phyloP scores from a whole-genome alignment of 2,888 invertebrate genomes.

The Gymnosoma rotundatum region DNA sequence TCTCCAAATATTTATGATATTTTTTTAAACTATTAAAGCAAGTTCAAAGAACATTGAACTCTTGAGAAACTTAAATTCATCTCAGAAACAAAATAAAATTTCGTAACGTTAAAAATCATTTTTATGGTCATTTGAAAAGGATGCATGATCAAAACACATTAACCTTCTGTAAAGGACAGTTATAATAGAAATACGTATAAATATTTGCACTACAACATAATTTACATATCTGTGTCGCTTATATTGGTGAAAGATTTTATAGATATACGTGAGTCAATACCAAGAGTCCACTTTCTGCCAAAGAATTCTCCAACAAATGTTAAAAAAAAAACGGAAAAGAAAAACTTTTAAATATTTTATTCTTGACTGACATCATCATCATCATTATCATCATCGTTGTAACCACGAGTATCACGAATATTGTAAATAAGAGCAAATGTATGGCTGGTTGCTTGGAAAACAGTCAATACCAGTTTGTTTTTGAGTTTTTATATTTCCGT shows the following conservation, averaged over 20 bases:
- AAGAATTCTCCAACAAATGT: slow-evolving; percentile 4
- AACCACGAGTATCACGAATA: slow-evolving; percentile 23
- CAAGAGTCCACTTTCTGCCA: background rate
- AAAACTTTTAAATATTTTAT: slow-evolving; percentile 27
- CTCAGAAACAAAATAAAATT: background rate
- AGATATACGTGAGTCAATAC: slow-evolving; percentile 10
- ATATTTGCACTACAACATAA: slow-evolving; percentile 11
- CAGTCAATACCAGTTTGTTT: slow-evolving; percentile 37
- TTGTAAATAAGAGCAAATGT: slow-evolving; percentile 1
- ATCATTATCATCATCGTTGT: slow-evolving; percentile 1
- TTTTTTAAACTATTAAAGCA: background rate
- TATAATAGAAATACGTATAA: background rate
- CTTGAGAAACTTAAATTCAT: background rate
- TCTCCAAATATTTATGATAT: slow-evolving; percentile 4
- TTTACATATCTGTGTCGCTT: slow-evolving; percentile 12
- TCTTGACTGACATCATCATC: background rate
- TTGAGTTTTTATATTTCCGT: background rate
- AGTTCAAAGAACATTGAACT: slow-evolving; percentile 32
- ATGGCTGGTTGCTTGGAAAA: slow-evolving; percentile 37
- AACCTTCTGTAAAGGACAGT: background rate
- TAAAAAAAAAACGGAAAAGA: slow-evolving; percentile 10
- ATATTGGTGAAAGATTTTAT: slow-evolving; percentile 14
- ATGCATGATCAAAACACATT: slow-evolving; percentile 12
- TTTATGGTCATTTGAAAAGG: slow-evolving; percentile 42
- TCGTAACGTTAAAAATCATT: slow-evolving; percentile 36